Evolutionary conservation across 2,113 vertebrate genomes (phyloP).

Genomic region (Scophthalmus maximus): DNA sequence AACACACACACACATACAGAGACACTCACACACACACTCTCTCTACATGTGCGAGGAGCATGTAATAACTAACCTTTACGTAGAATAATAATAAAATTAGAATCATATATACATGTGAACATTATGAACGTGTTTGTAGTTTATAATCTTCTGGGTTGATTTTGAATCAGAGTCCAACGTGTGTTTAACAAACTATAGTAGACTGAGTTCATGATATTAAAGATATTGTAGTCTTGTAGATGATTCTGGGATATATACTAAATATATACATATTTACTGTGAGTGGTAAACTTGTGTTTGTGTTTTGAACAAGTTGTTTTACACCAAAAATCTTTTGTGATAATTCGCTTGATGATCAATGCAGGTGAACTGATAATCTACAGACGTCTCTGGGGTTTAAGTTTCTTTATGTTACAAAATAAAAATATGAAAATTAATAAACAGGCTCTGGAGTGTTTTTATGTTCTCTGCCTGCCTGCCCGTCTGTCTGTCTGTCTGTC

Average conservation of each 20-base stretch:
- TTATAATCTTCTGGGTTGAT: not conserved
- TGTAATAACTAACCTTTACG: constrained; percentile 1
- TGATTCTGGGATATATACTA: too few species aligned
- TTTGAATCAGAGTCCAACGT: not conserved
- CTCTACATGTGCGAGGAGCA: not conserved
- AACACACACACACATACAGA: not conserved
- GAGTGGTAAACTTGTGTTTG: too few species aligned
- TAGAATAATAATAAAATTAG: not conserved
- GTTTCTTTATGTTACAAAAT: constrained; percentile 8
- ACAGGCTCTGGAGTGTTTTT: not conserved
- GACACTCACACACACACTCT: too few species aligned
- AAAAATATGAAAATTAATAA: constrained; percentile 25
- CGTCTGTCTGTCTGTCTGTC: too few species aligned
- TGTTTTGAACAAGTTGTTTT: too few species aligned
- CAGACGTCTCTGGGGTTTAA: not conserved
- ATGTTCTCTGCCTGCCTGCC: too few species aligned
- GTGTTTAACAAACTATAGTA: too few species aligned
- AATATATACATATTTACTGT: too few species aligned
- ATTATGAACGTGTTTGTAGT: not conserved
- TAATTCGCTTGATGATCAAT: not conserved
- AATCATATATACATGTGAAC: too few species aligned
- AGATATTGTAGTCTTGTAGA: too few species aligned
- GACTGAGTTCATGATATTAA: too few species aligned
- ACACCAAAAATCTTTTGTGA: too few species aligned
- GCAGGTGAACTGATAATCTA: not conserved